These are phyloP conservation scores for Margaritifera margaritifera DNA, from an alignment of 2,888 invertebrate genomes.

Conservation along the genomic window DNA sequence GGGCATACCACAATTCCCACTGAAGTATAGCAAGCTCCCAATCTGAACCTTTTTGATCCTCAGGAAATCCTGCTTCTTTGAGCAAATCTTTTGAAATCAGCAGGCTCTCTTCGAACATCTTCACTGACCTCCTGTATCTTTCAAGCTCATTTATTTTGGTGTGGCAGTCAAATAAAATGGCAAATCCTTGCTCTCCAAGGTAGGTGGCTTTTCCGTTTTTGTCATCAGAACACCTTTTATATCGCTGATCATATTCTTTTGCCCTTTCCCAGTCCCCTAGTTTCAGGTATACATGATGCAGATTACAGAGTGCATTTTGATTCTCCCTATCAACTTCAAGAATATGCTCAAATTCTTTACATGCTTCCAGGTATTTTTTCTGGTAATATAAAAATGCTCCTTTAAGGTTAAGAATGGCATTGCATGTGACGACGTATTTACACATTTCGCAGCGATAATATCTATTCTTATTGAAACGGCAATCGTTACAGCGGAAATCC, in stretches of 20 bases:
- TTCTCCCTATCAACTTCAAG: background rate
- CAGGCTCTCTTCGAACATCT: background rate
- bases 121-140: background rate
- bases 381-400: conserved; percentile 1
- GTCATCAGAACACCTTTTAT: background rate
- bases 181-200: conserved; percentile 8
- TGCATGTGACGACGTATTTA: too few species aligned
- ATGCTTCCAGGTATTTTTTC: conserved; percentile 3
- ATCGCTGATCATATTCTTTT: background rate
- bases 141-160: background rate
- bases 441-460: too few species aligned
- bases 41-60: too few species aligned
- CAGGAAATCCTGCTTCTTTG: too few species aligned
- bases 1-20: conserved; percentile 10
- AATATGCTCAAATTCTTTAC: background rate
- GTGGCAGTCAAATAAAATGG: conserved; percentile 4
- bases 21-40: background rate
- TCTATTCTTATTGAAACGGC: too few species aligned
- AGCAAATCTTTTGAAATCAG: too few species aligned
- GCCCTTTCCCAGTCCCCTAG: conserved; percentile 4
- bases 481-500: too few species aligned
- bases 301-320: conserved; percentile 4
- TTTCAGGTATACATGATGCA: background rate
- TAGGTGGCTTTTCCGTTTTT: conserved; percentile 1
- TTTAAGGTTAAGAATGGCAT: conserved; percentile 4